These are phyloP conservation scores for Hippocampus zosterae DNA, from an alignment of 2,113 vertebrate genomes.

Conservation along the genomic window DNA sequence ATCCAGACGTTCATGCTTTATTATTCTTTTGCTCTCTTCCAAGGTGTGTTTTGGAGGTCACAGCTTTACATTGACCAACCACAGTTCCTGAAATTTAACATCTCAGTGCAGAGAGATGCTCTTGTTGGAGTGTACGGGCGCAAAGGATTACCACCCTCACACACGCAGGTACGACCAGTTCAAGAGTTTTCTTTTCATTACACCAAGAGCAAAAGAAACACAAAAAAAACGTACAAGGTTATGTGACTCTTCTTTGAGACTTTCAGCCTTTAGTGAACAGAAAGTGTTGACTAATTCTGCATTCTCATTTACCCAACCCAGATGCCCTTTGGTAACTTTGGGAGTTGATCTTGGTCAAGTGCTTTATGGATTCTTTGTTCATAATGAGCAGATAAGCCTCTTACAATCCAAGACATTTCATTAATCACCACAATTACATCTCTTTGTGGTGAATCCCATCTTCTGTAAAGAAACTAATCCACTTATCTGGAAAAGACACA, in stretches of 20 bases:
- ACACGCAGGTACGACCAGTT: conserved; percentile 84
- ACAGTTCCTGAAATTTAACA: conserved; percentile 98
- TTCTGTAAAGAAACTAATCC: conserved; percentile 34
- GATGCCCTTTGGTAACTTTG: conserved; percentile 13
- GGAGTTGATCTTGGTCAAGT: conserved; percentile 12
- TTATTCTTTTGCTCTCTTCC: not conserved
- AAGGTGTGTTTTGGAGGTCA: conserved; percentile 93
- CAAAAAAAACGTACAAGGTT: not conserved
- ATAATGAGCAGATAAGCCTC: conserved; percentile 31
- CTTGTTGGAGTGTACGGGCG: conserved; percentile 95
- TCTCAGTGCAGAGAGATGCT: conserved; percentile 93
- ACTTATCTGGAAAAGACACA: conserved; percentile 40
- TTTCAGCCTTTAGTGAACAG: conserved; percentile 6
- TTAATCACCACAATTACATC: conserved; percentile 32
- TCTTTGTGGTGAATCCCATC: conserved; percentile 26
- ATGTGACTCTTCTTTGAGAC: not conserved
- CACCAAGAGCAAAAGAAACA: not conserved
- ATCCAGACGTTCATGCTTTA: not conserved
- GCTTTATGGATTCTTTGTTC: conserved; percentile 20
- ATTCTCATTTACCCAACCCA: conserved; percentile 11
- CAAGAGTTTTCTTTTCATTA: not conserved
- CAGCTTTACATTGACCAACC: conserved; percentile 97
- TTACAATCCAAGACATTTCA: conserved; percentile 23
- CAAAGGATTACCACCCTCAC: conserved; percentile 94
- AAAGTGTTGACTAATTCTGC: conserved; percentile 3